Percentiles rank a stretch among this genome's conserved stretches.
Evolutionary conservation across 2,888 invertebrate species (phyloP).

Genomic region (Odontocolon sp.): DNA sequence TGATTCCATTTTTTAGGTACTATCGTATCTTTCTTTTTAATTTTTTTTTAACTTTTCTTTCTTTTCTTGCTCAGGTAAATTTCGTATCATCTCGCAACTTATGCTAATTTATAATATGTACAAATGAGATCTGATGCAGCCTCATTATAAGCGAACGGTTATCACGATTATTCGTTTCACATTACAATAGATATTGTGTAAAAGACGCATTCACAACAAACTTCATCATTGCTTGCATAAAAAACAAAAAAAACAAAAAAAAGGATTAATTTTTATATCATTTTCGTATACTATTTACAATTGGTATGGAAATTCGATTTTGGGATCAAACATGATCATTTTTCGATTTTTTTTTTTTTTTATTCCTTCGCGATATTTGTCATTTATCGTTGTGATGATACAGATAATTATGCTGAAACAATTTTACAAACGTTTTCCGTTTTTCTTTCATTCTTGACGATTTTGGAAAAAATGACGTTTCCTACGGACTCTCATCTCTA

Average conservation of each 20-base stretch:
- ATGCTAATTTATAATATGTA: conserved; percentile 53
- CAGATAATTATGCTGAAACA: no score
- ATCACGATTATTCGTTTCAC: conserved; percentile 56
- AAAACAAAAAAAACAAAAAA: conserved; percentile 4
- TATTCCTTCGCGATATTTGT: no score
- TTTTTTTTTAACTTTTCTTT: conserved; percentile 5
- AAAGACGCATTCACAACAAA: conserved; percentile 55
- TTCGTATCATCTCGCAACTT: conserved; percentile 50
- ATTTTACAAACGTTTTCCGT: no score
- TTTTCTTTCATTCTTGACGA: no score
- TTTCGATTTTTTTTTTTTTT: conserved; percentile 5
- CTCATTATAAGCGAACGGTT: conserved; percentile 47
- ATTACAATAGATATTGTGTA: conserved; percentile 50
- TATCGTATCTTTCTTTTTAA: background rate
- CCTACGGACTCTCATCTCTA: background rate
- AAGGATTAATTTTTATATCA: conserved; percentile 6
- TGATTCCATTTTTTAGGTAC: background rate
- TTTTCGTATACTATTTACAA: conserved; percentile 47
- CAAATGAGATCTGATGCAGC: conserved; percentile 58
- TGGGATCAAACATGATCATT: background rate
- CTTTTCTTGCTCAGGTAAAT: conserved; percentile 52
- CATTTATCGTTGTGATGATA: no score
- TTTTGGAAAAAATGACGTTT: no score
- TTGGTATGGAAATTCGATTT: conserved; percentile 51
- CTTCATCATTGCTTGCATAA: conserved; percentile 21